phyloP scores from a whole-genome alignment of 2,888 invertebrate species.

The Zaprionus bogoriensis region DNA sequence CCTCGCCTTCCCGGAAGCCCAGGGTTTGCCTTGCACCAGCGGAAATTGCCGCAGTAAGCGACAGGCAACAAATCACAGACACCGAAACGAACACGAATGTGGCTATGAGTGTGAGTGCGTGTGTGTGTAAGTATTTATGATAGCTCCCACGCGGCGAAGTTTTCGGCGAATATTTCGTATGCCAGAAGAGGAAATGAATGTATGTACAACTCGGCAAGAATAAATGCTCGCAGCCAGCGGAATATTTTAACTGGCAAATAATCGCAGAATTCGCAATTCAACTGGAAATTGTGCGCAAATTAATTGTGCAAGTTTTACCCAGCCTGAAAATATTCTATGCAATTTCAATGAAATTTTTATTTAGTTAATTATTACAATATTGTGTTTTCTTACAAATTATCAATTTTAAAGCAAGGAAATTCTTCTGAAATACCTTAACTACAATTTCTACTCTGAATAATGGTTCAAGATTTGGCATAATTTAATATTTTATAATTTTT shows the following conservation, averaged over 20 bases:
- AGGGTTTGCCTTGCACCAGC: slow-evolving; percentile 38
- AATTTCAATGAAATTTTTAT: neutral
- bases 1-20: slow-evolving; percentile 32
- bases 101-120: neutral
- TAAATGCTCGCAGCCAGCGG: neutral
- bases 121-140: slow-evolving; percentile 12
- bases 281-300: neutral
- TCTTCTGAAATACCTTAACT: no score
- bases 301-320: neutral
- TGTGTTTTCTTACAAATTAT: no score
- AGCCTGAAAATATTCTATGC: neutral
- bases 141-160: neutral
- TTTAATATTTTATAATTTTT: no score
- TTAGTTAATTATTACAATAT: no score
- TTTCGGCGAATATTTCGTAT: neutral
- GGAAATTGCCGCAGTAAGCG: slow-evolving; percentile 48
- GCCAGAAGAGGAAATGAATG: neutral
- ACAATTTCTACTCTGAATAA: no score
- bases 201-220: neutral
- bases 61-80: slow-evolving; percentile 25
- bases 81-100: neutral
- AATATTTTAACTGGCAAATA: neutral
- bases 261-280: neutral
- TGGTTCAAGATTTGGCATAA: no score
- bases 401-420: no score